Percentiles rank a stretch among this genome's conserved stretches.
These are phyloP conservation scores for Saturnia japonica DNA, from an alignment of 2,888 invertebrate genomes.

Conservation along the genomic window DNA sequence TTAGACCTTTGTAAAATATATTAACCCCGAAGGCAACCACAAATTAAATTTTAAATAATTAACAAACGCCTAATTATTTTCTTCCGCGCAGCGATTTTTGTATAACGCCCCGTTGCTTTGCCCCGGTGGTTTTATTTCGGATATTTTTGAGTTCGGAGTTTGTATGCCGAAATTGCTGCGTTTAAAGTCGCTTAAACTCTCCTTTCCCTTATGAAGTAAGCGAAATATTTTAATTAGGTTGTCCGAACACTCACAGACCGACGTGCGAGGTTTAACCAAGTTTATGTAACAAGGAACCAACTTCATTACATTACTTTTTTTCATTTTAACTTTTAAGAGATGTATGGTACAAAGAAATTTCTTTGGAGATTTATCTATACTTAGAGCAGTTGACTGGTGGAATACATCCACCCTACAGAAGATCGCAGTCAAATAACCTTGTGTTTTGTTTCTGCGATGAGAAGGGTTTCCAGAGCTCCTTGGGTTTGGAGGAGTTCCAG, in stretches of 20 bases:
- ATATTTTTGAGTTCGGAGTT: constrained; percentile 18
- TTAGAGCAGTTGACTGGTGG: no score
- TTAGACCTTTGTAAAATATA: constrained; percentile 3
- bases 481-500: no score
- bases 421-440: no score
- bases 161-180: constrained; percentile 19
- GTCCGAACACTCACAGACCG: constrained; percentile 44
- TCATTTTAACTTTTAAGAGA: background rate
- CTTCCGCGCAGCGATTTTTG: constrained; percentile 40
- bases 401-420: no score
- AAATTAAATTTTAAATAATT: constrained; percentile 30
- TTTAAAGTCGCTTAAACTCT: constrained; percentile 8
- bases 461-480: no score
- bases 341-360: no score
- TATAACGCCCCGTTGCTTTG: constrained; percentile 26
- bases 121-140: constrained; percentile 17
- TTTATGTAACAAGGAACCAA: constrained; percentile 31
- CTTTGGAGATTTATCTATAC: no score
- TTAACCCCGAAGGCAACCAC: constrained; percentile 4
- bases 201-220: constrained; percentile 55
- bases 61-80: constrained; percentile 53
- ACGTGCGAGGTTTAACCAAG: constrained; percentile 30
- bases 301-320: background rate
- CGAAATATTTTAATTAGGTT: constrained; percentile 79
- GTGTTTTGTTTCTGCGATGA: no score